Evolutionary conservation across 2,113 vertebrate genomes (phyloP).

Genomic region (Oncorhynchus clarkii): DNA sequence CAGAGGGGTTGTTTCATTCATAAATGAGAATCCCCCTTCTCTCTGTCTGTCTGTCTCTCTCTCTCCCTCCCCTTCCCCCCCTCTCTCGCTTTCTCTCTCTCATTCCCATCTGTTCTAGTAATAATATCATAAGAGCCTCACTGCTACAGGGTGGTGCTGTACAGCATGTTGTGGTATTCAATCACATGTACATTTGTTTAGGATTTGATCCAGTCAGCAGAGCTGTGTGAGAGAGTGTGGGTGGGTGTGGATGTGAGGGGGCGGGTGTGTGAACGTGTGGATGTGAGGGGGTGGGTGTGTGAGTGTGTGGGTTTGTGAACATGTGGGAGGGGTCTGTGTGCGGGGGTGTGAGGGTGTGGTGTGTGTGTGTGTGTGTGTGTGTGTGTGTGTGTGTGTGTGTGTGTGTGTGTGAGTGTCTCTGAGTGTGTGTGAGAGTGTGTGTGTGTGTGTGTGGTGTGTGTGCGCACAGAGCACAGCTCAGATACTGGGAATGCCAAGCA

Average conservation of each 20-base stretch:
- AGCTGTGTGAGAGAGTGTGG: constrained; percentile 8
- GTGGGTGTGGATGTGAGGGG: background rate
- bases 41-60: too few species aligned
- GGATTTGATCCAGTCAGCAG: constrained; percentile 54
- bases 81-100: background rate
- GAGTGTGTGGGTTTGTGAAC: too few species aligned
- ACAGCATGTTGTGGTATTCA: constrained; percentile 36
- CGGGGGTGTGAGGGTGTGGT: background rate
- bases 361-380: constrained; percentile 15
- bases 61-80: too few species aligned
- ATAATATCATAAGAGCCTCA: constrained; percentile 49
- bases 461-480: constrained; percentile 8
- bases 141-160: constrained; percentile 46
- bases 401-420: too few species aligned
- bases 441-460: background rate
- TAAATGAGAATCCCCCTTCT: constrained; percentile 23
- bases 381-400: background rate
- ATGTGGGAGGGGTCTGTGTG: background rate
- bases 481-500: constrained; percentile 60
- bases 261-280: background rate
- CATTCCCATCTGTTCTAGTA: constrained; percentile 39
- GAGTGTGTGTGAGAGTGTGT: too few species aligned
- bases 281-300: too few species aligned
- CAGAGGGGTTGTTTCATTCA: constrained; percentile 36
- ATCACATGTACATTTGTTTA: constrained; percentile 56